Base-by-base conservation (phyloP, 2,113 vertebrate species). In the Neodon shergylaensis region DNA sequence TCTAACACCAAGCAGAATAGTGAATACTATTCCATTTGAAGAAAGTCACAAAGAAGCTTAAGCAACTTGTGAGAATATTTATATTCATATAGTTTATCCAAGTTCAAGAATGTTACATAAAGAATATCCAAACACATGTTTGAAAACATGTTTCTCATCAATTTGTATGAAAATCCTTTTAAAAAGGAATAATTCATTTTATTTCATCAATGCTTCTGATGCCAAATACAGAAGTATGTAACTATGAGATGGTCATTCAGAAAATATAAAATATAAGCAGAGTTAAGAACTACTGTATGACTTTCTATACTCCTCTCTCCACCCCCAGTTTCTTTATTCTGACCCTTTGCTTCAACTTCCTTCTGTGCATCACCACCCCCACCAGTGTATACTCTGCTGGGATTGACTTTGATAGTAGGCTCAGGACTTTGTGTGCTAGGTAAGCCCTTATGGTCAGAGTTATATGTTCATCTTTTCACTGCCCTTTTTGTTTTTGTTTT, bases 31-130 rank as follows among this genome's bases (percentile, higher is more conserved):
- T 96, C 96, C 94, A 92, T 94, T 88, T 54, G 28, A 76, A 95
- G 95, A 94, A 98, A 97, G 97, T 97, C 94, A 97, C 78, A 95
- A 92, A 92, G 68, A 81, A 76, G 96, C 97, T 88, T 95, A 96
- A 97, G 89, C 39, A 74, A 95, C 96, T 0, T 94, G 42, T 95
- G 92, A 93, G 72, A 85, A 88, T 94, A 97, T 98, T 98, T 95
- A 87, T 96, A 94, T n/a, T 92, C 0, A 91, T 91, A 88, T 73
- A 92, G 86, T 98, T 98, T 97, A 98, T 98, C 70, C 95, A 98
- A 98, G 97, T 98, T 95, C 90, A 96, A 98, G 98, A 98, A 98
- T 96, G 98, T 96, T 97, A 81, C 91, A 54, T 6, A 88, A 95
- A 97, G 66, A 97, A 96, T 92, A 96, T 97, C 61, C 90, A 97